These are phyloP conservation scores for Deroplatys truncata DNA, from an alignment of 2,888 invertebrate species.

Conservation along the genomic window DNA sequence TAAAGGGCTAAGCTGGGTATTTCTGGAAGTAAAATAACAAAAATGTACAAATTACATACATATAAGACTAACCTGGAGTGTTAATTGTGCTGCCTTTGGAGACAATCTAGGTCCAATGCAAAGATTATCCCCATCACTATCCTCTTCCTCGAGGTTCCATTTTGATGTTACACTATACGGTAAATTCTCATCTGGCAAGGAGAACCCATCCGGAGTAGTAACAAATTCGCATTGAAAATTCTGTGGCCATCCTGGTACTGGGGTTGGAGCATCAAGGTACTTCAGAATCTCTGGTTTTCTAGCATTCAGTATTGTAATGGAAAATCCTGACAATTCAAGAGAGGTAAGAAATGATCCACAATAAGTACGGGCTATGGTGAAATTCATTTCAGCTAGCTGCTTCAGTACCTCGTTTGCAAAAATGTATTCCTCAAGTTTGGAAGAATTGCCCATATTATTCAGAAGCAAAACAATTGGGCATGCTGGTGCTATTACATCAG, in stretches of 20 bases:
- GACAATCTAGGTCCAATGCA: not conserved
- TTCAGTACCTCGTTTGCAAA: conserved; percentile 45
- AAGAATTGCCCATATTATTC: conserved; percentile 74
- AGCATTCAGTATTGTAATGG: conserved; percentile 64
- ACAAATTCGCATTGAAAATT: not conserved
- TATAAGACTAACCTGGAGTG: not conserved
- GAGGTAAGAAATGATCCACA: conserved; percentile 59
- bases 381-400: conserved; percentile 37
- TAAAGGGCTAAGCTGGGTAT: too few species aligned
- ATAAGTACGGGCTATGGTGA: conserved; percentile 4
- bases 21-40: too few species aligned
- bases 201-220: not conserved
- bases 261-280: conserved; percentile 56
- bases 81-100: not conserved
- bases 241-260: conserved; percentile 56
- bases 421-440: conserved; percentile 64
- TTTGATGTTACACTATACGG: not conserved
- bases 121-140: not conserved
- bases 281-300: conserved; percentile 46
- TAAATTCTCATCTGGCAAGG: not conserved
- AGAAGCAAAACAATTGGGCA: conserved; percentile 57
- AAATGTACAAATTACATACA: not conserved
- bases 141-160: not conserved
- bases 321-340: conserved; percentile 72
- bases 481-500: not conserved